Conservation (phyloP, 2,888 invertebrate genomes). For the Myopa testacea region DNA sequence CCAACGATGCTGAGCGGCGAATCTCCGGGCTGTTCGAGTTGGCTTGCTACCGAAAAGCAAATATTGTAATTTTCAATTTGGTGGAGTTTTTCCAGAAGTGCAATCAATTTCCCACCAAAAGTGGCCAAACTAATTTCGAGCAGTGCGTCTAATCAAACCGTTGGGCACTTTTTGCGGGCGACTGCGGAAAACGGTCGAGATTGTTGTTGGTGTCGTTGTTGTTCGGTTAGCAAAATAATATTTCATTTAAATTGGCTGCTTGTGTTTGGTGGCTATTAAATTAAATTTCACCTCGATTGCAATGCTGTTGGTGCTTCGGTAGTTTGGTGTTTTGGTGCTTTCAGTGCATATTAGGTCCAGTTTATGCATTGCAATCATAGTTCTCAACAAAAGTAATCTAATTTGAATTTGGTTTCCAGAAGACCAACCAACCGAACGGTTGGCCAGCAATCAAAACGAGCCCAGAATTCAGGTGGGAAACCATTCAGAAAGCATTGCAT, state of each 20-base stretch:
- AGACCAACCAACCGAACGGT: slow-evolving; percentile 2
- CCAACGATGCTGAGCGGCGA: neutral
- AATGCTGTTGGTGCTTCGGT: neutral
- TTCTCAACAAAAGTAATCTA: slow-evolving; percentile 12
- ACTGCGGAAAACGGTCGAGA: neutral
- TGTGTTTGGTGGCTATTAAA: slow-evolving; percentile 28
- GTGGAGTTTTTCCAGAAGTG: slow-evolving; percentile 35
- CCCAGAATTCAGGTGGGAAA: slow-evolving; percentile 8
- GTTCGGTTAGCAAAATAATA: slow-evolving; percentile 25
- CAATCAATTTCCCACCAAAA: slow-evolving; percentile 38
- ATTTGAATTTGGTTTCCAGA: slow-evolving; percentile 24
- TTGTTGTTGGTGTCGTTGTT: neutral
- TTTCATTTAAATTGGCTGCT: slow-evolving; percentile 28
- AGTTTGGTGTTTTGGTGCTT: neutral
- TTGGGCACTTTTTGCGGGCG: slow-evolving; percentile 14
- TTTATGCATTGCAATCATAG: neutral
- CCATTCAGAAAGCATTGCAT: slow-evolving; percentile 3
- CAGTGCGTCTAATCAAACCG: slow-evolving; percentile 31
- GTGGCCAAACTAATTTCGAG: slow-evolving; percentile 42
- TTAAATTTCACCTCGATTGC: slow-evolving; percentile 30
- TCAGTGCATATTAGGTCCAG: neutral
- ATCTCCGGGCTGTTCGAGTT: neutral
- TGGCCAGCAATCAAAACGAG: slow-evolving; percentile 3
- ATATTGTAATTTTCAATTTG: slow-evolving; percentile 41
- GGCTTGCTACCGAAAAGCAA: slow-evolving; percentile 21